Evolutionary conservation across 2,797 vertebrate genomes (phyloP).

Genomic region (Gymnoscopelus microlampas): DNA sequence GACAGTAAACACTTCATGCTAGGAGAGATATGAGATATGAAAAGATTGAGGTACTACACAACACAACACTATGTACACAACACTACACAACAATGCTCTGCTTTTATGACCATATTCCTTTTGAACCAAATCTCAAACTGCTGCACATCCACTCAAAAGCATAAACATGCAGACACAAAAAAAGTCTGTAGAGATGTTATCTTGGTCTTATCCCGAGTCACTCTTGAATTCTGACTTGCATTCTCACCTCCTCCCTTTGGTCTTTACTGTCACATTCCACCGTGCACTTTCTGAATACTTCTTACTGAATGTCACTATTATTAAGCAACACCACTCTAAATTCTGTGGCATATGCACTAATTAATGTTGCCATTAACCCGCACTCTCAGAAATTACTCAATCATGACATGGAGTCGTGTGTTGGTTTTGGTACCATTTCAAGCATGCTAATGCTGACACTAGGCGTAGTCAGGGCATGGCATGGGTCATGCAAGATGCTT

Average conservation of each 20-base stretch:
- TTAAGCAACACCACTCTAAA: slow-evolving; percentile 53
- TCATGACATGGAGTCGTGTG: slow-evolving; percentile 57
- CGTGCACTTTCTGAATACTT: slow-evolving; percentile 56
- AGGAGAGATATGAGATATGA: too few species aligned
- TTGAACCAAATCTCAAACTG: slow-evolving; percentile 12
- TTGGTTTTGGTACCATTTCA: slow-evolving; percentile 47
- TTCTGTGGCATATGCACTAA: neutral
- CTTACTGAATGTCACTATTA: slow-evolving; percentile 63
- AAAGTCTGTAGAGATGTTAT: slow-evolving; percentile 43
- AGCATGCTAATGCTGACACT: slow-evolving; percentile 40
- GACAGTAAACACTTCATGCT: too few species aligned
- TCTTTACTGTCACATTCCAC: slow-evolving; percentile 35
- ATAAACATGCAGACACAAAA: slow-evolving; percentile 20
- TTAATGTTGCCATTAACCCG: neutral
- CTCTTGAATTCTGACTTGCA: slow-evolving; percentile 43
- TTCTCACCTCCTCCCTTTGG: neutral
- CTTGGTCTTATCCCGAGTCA: slow-evolving; percentile 49
- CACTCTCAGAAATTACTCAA: slow-evolving; percentile 44
- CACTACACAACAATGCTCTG: neutral
- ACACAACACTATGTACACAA: too few species aligned
- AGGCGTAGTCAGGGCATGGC: slow-evolving; percentile 13
- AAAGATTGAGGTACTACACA: too few species aligned
- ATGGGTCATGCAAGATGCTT: slow-evolving; percentile 24
- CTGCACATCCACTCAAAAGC: slow-evolving; percentile 27
- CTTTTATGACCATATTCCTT: neutral